phyloP scores from a whole-genome alignment of 2,888 invertebrate genomes.

The Leptogaster cylindrica region DNA sequence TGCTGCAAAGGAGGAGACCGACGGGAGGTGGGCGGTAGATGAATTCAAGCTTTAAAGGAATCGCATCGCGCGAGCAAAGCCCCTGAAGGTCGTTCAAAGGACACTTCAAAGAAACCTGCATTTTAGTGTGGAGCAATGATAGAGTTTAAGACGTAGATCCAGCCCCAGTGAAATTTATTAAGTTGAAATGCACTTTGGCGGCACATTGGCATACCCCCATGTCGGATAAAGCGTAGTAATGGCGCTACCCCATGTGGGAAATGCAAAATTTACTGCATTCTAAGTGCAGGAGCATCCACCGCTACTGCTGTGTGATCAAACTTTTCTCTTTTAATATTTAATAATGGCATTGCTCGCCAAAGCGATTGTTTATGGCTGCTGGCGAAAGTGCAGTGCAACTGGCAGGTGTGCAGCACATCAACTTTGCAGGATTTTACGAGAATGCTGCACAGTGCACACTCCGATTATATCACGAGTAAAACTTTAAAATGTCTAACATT shows the following conservation, averaged over 20 bases:
- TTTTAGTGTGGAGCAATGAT: conserved; percentile 31
- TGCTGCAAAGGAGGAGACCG: not conserved
- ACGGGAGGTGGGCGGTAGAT: conserved; percentile 9
- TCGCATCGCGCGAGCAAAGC: conserved; percentile 11
- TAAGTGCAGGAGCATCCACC: conserved; percentile 17
- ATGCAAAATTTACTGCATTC: conserved; percentile 32
- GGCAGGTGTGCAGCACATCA: too few relatives aligned
- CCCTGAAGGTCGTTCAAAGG: conserved; percentile 45
- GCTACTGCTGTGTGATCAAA: too few relatives aligned
- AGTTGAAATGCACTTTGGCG: conserved; percentile 36
- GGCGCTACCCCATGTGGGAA: conserved; percentile 36
- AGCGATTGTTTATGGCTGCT: conserved; percentile 30
- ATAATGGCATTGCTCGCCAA: conserved; percentile 22
- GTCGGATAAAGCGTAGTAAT: conserved; percentile 30
- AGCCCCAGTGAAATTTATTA: conserved; percentile 42
- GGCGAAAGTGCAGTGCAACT: not conserved
- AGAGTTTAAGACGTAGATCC: conserved; percentile 31
- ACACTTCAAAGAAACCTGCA: conserved; percentile 22
- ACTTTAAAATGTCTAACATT: too few relatives aligned
- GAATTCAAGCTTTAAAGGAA: conserved; percentile 21
- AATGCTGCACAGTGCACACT: too few relatives aligned
- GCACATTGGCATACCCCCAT: conserved; percentile 34
- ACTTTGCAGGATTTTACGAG: too few relatives aligned
- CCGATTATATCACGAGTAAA: too few relatives aligned
- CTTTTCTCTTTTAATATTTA: conserved; percentile 40